Conservation (phyloP, 2,888 invertebrate genomes). For the Latheticus oryzae region DNA sequence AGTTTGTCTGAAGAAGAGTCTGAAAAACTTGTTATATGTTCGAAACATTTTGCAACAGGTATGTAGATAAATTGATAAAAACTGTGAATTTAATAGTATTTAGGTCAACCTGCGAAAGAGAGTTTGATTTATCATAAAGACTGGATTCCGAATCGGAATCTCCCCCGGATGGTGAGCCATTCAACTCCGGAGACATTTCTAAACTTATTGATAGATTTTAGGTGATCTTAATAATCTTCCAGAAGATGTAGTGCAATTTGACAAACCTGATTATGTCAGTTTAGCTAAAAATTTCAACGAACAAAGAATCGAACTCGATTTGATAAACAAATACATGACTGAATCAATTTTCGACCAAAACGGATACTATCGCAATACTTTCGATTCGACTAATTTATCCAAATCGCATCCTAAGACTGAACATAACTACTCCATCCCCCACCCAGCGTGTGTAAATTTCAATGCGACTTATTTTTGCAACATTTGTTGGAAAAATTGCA, state of each 20-base stretch:
- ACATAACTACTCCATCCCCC: constrained; percentile 4
- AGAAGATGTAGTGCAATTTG: constrained; percentile 2
- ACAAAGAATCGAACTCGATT: constrained; percentile 5
- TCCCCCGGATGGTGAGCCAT: not conserved
- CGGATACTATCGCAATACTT: too few species aligned
- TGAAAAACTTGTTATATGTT: not conserved
- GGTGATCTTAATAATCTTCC: constrained; percentile 5
- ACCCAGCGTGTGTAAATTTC: constrained; percentile 10
- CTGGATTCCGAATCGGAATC: constrained; percentile 4
- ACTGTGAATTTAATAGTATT: not conserved
- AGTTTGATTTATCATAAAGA: not conserved
- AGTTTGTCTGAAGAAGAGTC: not conserved
- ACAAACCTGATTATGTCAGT: constrained; percentile 8
- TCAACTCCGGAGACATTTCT: not conserved
- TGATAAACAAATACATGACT: constrained; percentile 6
- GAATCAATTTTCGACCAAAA: constrained; percentile 1
- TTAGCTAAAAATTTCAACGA: constrained; percentile 13
- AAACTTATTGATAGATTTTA: not conserved
- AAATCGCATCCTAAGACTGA: not conserved
- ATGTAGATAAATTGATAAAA: not conserved
- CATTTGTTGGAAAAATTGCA: constrained; percentile 8
- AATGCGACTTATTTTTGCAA: constrained; percentile 19
- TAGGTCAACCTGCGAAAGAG: constrained; percentile 2
- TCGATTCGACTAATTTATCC: too few species aligned
- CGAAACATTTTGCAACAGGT: constrained; percentile 4